These are phyloP conservation scores for Lepidurus apus DNA, from an alignment of 1,140 invertebrate species.

Conservation along the genomic window DNA sequence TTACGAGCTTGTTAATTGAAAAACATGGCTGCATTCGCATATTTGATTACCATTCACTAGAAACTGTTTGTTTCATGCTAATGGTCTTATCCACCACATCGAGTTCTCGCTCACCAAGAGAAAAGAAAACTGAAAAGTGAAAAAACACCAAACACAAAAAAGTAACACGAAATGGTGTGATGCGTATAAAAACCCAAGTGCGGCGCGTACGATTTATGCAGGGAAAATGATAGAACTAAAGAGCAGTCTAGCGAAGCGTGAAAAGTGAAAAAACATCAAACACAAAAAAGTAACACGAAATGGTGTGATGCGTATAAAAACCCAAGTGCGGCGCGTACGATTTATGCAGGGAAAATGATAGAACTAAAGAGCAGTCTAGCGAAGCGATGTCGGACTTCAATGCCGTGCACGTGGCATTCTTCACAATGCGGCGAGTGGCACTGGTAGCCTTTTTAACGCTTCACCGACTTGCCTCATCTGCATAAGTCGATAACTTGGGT, in stretches of 20 bases:
- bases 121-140: not conserved
- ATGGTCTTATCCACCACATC: not conserved
- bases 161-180: not conserved
- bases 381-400: not conserved
- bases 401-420: not conserved
- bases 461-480: not conserved
- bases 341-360: not conserved
- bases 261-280: not conserved
- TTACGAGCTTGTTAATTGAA: not conserved
- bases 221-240: not conserved
- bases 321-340: not conserved
- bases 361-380: not conserved
- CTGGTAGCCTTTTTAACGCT: not conserved
- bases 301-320: not conserved
- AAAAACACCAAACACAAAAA: not conserved
- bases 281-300: not conserved
- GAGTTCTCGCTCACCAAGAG: not conserved
- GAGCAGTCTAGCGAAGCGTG: too few relatives aligned
- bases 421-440: not conserved
- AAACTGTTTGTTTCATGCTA: not conserved
- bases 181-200: not conserved
- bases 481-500: constrained; percentile 11
- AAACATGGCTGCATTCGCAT: not conserved
- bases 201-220: not conserved
- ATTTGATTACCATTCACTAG: constrained; percentile 1